Conservation (phyloP, 35 echinoderm and acorn worm species). For the Anneissia japonica region DNA sequence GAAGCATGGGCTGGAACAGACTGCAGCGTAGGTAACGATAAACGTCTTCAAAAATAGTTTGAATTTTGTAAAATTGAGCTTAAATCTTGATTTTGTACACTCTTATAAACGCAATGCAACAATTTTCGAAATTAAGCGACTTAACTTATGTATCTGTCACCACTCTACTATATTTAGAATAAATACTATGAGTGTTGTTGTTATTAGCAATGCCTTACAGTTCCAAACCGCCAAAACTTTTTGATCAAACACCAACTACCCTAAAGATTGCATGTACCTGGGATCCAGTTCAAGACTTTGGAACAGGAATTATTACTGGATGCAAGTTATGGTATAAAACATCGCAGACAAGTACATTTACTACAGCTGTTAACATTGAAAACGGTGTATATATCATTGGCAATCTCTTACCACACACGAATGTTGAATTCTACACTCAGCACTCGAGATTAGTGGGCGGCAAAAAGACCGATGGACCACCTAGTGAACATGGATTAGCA, state of each 20-base stretch:
- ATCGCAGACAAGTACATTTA: background rate
- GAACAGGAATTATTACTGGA: background rate
- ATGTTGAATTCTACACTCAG: background rate
- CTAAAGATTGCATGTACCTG: background rate
- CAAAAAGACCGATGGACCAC: background rate
- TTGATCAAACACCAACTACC: background rate
- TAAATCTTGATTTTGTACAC: too few relatives aligned
- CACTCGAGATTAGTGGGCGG: background rate
- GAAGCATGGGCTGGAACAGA: too few relatives aligned
- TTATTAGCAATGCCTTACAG: background rate
- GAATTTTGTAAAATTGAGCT: too few relatives aligned
- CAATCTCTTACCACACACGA: background rate
- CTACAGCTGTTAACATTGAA: background rate
- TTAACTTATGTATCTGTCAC: too few relatives aligned
- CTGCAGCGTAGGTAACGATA: too few relatives aligned
- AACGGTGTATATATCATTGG: background rate
- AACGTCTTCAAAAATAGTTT: too few relatives aligned
- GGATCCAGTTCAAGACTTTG: background rate
- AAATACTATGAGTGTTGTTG: too few relatives aligned
- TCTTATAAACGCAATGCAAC: too few relatives aligned
- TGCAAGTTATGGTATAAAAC: background rate
- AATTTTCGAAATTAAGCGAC: too few relatives aligned
- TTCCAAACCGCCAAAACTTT: background rate
- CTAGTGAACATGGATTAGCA: background rate
- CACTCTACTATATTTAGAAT: too few relatives aligned